Conservation (phyloP, 1,140 invertebrate genomes). For the Heliconius hewitsoni region DNA sequence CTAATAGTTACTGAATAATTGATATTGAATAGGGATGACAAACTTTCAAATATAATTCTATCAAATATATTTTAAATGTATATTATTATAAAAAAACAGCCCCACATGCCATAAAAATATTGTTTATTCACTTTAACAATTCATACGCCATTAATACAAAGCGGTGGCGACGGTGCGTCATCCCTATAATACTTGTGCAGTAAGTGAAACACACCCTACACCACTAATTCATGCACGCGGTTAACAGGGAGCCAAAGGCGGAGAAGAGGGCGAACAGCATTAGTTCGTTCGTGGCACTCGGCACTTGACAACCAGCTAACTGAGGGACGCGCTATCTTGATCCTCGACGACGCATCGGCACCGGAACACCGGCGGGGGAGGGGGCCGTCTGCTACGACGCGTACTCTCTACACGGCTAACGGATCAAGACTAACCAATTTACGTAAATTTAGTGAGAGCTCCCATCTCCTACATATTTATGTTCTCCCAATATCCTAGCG, state of each 20-base stretch:
- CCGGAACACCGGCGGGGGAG: constrained; percentile 48
- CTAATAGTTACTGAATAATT: constrained; percentile 19
- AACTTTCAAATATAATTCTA: neutral
- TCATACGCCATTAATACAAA: constrained; percentile 1
- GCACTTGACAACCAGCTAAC: constrained; percentile 81
- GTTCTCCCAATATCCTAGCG: constrained; percentile 44
- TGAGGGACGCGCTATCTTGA: constrained; percentile 75
- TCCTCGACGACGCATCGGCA: constrained; percentile 64
- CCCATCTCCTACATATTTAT: constrained; percentile 58
- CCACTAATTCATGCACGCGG: constrained; percentile 36
- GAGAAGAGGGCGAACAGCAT: constrained; percentile 82
- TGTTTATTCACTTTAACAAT: neutral
- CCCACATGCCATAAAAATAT: neutral
- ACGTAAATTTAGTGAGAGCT: constrained; percentile 47
- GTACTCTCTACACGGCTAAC: constrained; percentile 49
- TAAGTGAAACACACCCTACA: neutral
- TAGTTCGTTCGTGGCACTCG: constrained; percentile 81
- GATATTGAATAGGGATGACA: neutral
- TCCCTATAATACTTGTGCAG: constrained; percentile 1
- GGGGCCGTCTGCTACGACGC: constrained; percentile 45
- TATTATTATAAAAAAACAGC: neutral
- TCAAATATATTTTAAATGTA: neutral
- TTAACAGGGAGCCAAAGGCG: constrained; percentile 81
- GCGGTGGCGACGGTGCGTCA: neutral
- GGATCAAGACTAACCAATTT: constrained; percentile 56